phyloP scores from a whole-genome alignment of 2,797 vertebrate genomes.

The Sparus aurata region DNA sequence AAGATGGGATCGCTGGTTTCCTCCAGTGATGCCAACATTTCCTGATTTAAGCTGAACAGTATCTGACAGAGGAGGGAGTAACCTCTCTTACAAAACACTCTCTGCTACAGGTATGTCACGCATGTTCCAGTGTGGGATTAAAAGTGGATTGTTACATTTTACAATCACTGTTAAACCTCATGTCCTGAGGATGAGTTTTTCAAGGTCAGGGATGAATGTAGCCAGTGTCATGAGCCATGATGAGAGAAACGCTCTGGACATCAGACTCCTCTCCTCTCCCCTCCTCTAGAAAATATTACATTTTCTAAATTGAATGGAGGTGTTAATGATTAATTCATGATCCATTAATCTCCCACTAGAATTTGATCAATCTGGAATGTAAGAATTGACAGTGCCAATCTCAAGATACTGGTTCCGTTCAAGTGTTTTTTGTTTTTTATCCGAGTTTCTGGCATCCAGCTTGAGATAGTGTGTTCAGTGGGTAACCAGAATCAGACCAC shows the following conservation, averaged over 20 bases:
- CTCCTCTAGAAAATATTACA: not conserved
- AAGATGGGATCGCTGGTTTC: constrained; percentile 27
- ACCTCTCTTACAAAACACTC: not conserved
- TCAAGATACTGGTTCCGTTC: not conserved
- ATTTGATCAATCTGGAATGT: constrained; percentile 18
- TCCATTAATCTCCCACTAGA: not conserved
- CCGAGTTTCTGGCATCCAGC: not conserved
- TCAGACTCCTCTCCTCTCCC: not conserved
- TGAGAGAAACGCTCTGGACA: not conserved
- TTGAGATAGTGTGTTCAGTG: not conserved
- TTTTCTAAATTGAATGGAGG: constrained; percentile 5
- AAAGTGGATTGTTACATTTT: not conserved
- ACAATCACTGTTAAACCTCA: constrained; percentile 6
- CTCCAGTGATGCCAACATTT: not conserved
- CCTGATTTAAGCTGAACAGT: constrained; percentile 11
- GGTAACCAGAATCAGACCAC: not conserved
- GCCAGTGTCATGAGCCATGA: not conserved
- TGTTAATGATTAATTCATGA: constrained; percentile 3
- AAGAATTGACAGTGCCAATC: constrained; percentile 2
- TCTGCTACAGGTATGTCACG: not conserved
- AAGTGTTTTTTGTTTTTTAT: not conserved
- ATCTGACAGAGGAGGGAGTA: not conserved
- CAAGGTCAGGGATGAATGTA: constrained; percentile 21
- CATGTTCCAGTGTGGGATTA: not conserved
- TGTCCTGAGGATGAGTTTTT: not conserved